phyloP scores from a whole-genome alignment of 2,113 vertebrate genomes.

The Chloebia gouldiae region DNA sequence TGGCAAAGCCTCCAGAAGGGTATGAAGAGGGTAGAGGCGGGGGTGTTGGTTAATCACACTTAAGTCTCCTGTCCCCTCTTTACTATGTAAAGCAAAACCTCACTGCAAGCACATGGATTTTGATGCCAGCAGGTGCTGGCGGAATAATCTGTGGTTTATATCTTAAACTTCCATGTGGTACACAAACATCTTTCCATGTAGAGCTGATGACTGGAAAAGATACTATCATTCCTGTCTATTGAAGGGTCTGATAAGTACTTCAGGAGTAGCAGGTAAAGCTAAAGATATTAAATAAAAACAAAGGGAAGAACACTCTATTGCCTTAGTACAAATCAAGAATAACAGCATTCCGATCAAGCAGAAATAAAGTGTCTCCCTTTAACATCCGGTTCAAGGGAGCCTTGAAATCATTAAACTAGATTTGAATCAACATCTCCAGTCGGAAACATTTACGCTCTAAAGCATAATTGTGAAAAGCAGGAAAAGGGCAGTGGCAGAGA shows the following conservation, averaged over 20 bases:
- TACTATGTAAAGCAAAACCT: background rate
- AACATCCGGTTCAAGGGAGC: background rate
- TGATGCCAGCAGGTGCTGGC: background rate
- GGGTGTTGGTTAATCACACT: background rate
- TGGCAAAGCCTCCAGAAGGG: background rate
- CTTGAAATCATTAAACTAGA: background rate
- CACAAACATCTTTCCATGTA: background rate
- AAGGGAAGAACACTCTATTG: background rate
- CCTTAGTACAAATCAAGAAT: background rate
- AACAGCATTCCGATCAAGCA: background rate
- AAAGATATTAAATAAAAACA: background rate
- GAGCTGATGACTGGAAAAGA: background rate
- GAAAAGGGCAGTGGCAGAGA: background rate
- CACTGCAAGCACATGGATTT: background rate
- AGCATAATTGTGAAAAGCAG: background rate
- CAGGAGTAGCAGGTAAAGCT: background rate
- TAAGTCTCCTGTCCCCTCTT: background rate
- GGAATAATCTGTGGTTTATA: background rate
- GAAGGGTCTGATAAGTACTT: background rate
- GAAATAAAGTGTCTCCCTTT: constrained; percentile 6
- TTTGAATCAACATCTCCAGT: background rate
- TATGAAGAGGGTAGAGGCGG: background rate
- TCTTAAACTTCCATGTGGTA: background rate
- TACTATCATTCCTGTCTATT: background rate
- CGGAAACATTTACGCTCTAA: background rate